Evolutionary conservation across 2,888 invertebrate species (phyloP), one percentile per base, ranked within the genome.

Genomic region (Helobdella robusta): DNA sequence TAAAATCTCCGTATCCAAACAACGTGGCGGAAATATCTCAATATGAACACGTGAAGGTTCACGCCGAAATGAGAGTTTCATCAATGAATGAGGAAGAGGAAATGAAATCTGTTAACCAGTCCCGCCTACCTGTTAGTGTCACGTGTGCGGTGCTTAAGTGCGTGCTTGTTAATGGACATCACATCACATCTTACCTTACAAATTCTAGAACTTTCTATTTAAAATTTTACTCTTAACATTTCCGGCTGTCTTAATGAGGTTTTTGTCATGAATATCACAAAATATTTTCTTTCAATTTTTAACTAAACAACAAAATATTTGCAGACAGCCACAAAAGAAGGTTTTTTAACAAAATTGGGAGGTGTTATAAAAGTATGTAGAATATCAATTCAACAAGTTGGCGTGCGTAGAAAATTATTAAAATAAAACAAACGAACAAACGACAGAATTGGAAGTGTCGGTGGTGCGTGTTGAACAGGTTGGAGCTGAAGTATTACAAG

Each of bases 261-360:
- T n/a, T n/a, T n/a, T n/a, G n/a, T n/a, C n/a, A 40, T 40, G 40
- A 40, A 18, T 40, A 11, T 15, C 40, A 40, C 11, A 15, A 11
- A 40, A 40, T 15, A 11, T 11, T 18, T 40, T 40, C 40, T 40
- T 11, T 18, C 11, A 11, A 18, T 40, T 15, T 15, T 15, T 40
- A 40, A 40, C 40, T 40, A 11, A 40, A 23, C 48, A 11, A 1
- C 25, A 23, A 23, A 23, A 54, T 59, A 54, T 59, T 73, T 73
- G 8, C 67, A 75, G 75, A 72, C 75, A n/a, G 76, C 74, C 59
- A 75, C 76, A 11, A 77, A 76, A 69, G 75, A 75, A 67, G 76
- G 76, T 2, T 75, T 72, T 69, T 69, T 76, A 20, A 76, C 76
- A 46, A 77, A 77, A 66, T 68, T 73, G 59, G 76, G 76, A n/a